Percentiles rank a stretch among this genome's conserved stretches.
Evolutionary conservation across 2,113 vertebrate genomes (phyloP).

Genomic region (Galemys pyrenaicus): DNA sequence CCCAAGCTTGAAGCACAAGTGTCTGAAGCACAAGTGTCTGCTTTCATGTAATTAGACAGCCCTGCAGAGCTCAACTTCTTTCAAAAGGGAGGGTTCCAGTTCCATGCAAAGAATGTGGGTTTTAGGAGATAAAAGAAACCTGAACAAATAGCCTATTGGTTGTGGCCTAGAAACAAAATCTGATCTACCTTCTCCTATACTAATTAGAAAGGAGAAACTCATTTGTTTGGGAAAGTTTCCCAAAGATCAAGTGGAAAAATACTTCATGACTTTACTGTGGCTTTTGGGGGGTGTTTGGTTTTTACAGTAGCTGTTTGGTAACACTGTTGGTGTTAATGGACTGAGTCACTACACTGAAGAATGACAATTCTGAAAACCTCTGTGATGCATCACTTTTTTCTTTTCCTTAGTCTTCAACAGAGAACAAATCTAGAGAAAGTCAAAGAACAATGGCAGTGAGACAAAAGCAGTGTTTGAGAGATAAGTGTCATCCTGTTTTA

Average conservation of each 20-base stretch:
- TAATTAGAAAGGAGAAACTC: slow-evolving; percentile 81
- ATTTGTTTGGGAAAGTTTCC: slow-evolving; percentile 83
- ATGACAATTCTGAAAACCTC: slow-evolving; percentile 48
- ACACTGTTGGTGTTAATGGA: slow-evolving; percentile 49
- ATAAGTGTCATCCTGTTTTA: neutral
- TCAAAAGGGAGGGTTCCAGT: slow-evolving; percentile 83
- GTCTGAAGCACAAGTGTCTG: slow-evolving; percentile 89
- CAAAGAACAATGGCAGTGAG: neutral
- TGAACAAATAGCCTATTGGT: slow-evolving; percentile 81
- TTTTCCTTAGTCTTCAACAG: neutral
- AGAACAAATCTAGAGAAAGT: neutral
- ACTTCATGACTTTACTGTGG: slow-evolving; percentile 74
- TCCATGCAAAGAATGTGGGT: slow-evolving; percentile 79
- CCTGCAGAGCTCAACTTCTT: slow-evolving; percentile 79
- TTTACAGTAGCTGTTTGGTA: neutral
- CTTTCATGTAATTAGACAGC: slow-evolving; percentile 89
- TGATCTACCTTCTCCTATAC: slow-evolving; percentile 71
- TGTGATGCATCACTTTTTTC: neutral
- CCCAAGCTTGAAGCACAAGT: slow-evolving; percentile 82
- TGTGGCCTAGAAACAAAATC: slow-evolving; percentile 86
- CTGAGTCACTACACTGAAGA: slow-evolving; percentile 42
- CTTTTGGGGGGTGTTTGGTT: slow-evolving; percentile 56
- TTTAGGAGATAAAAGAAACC: slow-evolving; percentile 84
- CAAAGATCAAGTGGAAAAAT: slow-evolving; percentile 82
- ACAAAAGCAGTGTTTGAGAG: neutral